Evolutionary conservation across 2,113 vertebrate species (phyloP), one percentile per base, ranked within the genome.

Genomic region (human): DNA sequence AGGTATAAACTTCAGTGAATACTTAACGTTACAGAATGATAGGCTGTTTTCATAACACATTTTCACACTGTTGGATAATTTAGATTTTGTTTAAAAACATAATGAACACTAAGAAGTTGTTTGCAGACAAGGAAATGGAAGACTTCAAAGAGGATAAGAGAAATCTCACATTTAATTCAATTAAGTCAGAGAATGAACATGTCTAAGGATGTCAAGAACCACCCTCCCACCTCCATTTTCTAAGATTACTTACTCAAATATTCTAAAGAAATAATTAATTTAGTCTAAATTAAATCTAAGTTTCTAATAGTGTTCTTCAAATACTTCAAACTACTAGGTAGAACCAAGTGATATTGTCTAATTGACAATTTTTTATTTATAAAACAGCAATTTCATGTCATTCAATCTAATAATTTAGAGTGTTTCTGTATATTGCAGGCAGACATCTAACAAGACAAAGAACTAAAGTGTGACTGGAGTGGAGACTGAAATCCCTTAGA

Each of bases 121-220:
- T 96, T 94, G 25, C 61, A 87, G 66, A 70, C 18, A 90, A 84
- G 57, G 17, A 92, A 86, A 78, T 61, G 35, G 64, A 92, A 95
- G 40, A 43, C 20, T 8, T 95, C 68, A 55, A 76, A 73, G 7
- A 61, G 9, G 5, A 55, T 22, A 50, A 72, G 25, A 80, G 45
- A 94, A 92, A 90, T 32, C 12, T 78, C 14, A 3, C 25, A 11
- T 27, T 61, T 85, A 23, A 93, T 40, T 68, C 45, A 75, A 90
- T 59, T 45, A 70, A 87, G 81, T 48, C 22, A 50, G 4, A 88
- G 27, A 57, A 2, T 43, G 64, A 94, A 61, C 14, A 23, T 43
- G 6, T 61, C 23, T 79, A 23, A 61, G 5, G 27, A 50, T 12
- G 43, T 66, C 30, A 70, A 32, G 16, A 48, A 40, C 32, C 38